Percentiles rank a stretch among this genome's conserved stretches.
phyloP scores from a whole-genome alignment of 2,888 invertebrate species.

The Anthrax anthrax region DNA sequence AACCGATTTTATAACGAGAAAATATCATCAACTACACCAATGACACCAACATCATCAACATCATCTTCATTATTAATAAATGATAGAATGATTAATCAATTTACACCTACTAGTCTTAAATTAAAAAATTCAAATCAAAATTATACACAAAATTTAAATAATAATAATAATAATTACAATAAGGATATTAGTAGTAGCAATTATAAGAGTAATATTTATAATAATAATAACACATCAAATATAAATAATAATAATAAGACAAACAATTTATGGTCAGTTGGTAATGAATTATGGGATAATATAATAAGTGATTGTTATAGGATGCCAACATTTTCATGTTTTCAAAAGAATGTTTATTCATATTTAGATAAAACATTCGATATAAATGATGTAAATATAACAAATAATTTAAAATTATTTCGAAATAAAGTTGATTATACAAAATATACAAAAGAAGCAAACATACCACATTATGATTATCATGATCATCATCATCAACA shows the following conservation, averaged over 20 bases:
- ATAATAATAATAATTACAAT: neutral
- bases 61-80: neutral
- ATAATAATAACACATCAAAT: neutral
- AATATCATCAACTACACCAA: conserved; percentile 3
- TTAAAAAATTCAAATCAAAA: neutral
- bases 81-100: neutral
- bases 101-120: neutral
- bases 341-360: conserved; percentile 61
- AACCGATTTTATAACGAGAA: neutral
- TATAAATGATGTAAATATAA: conserved; percentile 49
- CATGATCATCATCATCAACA: neutral
- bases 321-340: conserved; percentile 53
- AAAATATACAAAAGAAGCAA: conserved; percentile 40
- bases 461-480: conserved; percentile 17
- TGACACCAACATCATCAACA: neutral
- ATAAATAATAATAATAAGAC: neutral
- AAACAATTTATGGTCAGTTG: conserved; percentile 25
- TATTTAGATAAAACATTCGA: conserved; percentile 54
- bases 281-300: conserved; percentile 58
- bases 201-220: conserved; percentile 1
- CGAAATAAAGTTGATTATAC: conserved; percentile 47
- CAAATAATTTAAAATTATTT: conserved; percentile 47
- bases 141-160: neutral
- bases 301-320: conserved; percentile 55
- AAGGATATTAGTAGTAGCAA: no score